Evolutionary conservation across 1,140 invertebrate species (phyloP).

Genomic region (Zophobas morio): DNA sequence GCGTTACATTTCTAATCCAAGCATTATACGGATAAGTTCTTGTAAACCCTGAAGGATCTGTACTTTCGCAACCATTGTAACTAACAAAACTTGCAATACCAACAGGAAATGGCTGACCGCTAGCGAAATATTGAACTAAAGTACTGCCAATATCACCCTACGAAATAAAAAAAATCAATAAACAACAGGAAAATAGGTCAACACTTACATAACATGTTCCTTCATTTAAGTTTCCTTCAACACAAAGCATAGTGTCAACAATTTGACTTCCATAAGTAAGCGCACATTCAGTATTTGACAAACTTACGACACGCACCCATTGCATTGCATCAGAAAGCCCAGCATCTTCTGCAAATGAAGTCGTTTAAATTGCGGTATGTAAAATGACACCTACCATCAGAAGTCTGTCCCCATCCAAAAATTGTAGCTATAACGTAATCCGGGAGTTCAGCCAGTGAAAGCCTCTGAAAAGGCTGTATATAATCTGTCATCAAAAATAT

Average conservation of each 20-base stretch:
- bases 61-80: slow-evolving; percentile 18
- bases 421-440: slow-evolving; percentile 5
- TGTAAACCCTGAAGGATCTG: slow-evolving; percentile 33
- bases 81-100: slow-evolving; percentile 15
- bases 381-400: slow-evolving; percentile 13
- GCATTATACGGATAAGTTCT: slow-evolving; percentile 21
- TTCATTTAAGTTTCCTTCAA: slow-evolving; percentile 28
- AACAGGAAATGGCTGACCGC: slow-evolving; percentile 17
- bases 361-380: background rate
- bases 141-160: slow-evolving; percentile 30
- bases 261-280: slow-evolving; percentile 27
- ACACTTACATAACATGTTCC: slow-evolving; percentile 17
- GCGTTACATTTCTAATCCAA: slow-evolving; percentile 31
- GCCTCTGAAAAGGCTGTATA: background rate
- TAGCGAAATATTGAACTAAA: slow-evolving; percentile 19
- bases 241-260: slow-evolving; percentile 22
- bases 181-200: background rate
- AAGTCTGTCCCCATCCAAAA: slow-evolving; percentile 25
- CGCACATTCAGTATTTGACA: slow-evolving; percentile 9
- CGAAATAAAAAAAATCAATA: background rate
- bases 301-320: slow-evolving; percentile 5
- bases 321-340: background rate
- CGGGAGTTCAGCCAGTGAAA: background rate
- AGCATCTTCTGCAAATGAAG: slow-evolving; percentile 20
- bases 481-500: slow-evolving; percentile 7